phyloP scores from a whole-genome alignment of 1,140 invertebrate genomes.

The Ephestia elutella region DNA sequence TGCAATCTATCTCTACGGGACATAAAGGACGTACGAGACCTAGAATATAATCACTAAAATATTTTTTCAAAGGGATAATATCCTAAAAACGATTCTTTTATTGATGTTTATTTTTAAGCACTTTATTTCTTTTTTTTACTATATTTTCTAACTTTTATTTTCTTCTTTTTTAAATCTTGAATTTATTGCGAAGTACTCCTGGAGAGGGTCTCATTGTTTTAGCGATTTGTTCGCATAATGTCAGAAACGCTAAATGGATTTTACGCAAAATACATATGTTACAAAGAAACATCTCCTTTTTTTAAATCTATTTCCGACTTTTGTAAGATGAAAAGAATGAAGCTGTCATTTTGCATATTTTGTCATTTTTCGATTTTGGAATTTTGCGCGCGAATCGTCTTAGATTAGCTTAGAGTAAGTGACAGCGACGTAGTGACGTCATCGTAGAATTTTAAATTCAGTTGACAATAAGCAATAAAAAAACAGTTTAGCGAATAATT shows the following conservation, averaged over 20 bases:
- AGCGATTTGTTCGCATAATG: background rate
- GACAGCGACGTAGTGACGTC: constrained; percentile 18
- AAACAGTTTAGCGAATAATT: constrained; percentile 63
- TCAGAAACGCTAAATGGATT: background rate
- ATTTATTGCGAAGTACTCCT: background rate
- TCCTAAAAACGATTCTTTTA: background rate
- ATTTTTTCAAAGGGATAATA: background rate
- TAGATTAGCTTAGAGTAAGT: constrained; percentile 36
- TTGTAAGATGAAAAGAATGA: background rate
- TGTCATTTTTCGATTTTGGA: background rate
- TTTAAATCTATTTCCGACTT: background rate
- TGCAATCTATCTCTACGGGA: background rate
- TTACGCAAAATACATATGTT: background rate
- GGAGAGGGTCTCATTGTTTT: background rate
- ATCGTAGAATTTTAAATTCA: constrained; percentile 46
- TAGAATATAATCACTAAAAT: background rate
- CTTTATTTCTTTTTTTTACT: background rate
- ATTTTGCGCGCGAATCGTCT: background rate
- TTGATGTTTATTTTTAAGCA: background rate
- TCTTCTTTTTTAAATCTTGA: background rate
- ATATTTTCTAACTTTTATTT: background rate
- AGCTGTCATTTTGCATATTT: background rate
- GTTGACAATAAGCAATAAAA: constrained; percentile 67
- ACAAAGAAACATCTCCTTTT: too few species aligned
- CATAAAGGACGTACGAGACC: background rate